Conservation (phyloP, 2,797 vertebrate genomes). For the Megalops cyprinoides region DNA sequence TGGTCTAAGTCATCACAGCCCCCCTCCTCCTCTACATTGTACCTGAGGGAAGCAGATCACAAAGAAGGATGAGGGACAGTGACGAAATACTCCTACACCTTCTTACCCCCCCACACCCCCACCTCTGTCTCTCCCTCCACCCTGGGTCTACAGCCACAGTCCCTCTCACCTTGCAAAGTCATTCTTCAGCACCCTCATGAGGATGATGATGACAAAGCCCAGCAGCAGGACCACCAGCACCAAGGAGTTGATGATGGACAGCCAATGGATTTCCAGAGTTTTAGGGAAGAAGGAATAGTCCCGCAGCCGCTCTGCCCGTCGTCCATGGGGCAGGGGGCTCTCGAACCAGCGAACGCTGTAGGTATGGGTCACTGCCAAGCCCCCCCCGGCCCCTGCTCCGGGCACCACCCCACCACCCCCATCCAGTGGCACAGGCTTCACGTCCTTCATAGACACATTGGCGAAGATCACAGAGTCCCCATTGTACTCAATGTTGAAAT, state of each 20-base stretch:
- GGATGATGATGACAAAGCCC: conserved; percentile 92
- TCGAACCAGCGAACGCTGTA: conserved; percentile 89
- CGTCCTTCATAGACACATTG: conserved; percentile 87
- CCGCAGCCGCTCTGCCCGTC: conserved; percentile 77
- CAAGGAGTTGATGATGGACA: conserved; percentile 92
- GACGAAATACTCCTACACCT: no score
- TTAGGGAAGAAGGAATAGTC: conserved; percentile 89
- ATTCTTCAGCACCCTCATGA: conserved; percentile 92
- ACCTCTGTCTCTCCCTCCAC: neutral
- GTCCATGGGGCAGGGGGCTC: conserved; percentile 70
- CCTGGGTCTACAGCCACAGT: neutral
- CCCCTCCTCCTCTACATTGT: conserved; percentile 88
- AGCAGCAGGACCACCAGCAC: conserved; percentile 89
- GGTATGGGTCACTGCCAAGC: conserved; percentile 80
- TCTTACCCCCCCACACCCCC: neutral
- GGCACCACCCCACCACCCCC: conserved; percentile 66
- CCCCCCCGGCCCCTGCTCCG: conserved; percentile 66
- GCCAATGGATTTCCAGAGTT: conserved; percentile 92
- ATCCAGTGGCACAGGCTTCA: conserved; percentile 87
- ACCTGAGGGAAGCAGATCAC: conserved; percentile 62
- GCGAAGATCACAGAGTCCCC: conserved; percentile 82
- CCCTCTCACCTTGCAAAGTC: conserved; percentile 82
- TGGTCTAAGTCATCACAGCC: conserved; percentile 87
- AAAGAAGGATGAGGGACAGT: neutral
- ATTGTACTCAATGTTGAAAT: conserved; percentile 89